phyloP scores from a whole-genome alignment of 2,113 vertebrate genomes.

The Sclerurus mexicanus region DNA sequence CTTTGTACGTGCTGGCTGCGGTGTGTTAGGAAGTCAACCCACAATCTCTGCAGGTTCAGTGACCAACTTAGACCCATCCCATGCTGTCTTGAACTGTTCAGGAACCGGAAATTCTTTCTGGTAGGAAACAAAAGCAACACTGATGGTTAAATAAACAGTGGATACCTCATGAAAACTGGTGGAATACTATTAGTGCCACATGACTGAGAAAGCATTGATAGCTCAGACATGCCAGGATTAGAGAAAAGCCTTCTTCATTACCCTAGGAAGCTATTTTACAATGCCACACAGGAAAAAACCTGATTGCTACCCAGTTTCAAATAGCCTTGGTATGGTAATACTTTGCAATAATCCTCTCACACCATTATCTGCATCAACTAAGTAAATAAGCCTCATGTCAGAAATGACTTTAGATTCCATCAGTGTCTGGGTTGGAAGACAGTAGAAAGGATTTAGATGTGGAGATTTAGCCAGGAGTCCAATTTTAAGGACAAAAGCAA shows the following conservation, averaged over 20 bases:
- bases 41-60: constrained; percentile 96
- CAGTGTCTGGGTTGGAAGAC: not conserved
- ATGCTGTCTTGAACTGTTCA: constrained; percentile 97
- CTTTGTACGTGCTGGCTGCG: not conserved
- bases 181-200: constrained; percentile 7
- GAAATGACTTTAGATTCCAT: constrained; percentile 8
- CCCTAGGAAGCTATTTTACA: constrained; percentile 38
- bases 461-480: not conserved
- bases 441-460: not conserved
- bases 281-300: constrained; percentile 21
- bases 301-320: not conserved
- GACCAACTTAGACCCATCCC: constrained; percentile 92
- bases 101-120: constrained; percentile 97
- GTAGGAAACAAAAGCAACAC: constrained; percentile 61
- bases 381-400: constrained; percentile 18
- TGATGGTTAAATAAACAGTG: constrained; percentile 15
- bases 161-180: constrained; percentile 35
- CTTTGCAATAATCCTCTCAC: constrained; percentile 36
- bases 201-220: constrained; percentile 33
- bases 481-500: not conserved
- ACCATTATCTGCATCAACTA: constrained; percentile 12
- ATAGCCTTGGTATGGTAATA: not conserved
- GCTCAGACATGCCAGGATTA: constrained; percentile 10
- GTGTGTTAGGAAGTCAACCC: constrained; percentile 70
- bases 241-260: constrained; percentile 25